These are phyloP conservation scores for Limnephilus rhombicus DNA, from an alignment of 2,888 invertebrate genomes.

Conservation along the genomic window DNA sequence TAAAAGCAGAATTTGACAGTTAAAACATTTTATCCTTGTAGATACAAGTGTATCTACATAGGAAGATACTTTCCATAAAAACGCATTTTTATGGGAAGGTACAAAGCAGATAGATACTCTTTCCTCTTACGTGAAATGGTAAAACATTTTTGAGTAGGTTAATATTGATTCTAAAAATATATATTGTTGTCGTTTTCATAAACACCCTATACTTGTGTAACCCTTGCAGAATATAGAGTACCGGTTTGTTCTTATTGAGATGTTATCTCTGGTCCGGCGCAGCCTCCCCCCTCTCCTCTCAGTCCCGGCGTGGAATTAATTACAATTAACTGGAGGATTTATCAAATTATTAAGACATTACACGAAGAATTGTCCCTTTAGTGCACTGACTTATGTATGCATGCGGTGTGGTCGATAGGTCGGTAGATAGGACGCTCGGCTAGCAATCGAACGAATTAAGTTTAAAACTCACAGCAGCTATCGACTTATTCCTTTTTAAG, in stretches of 20 bases:
- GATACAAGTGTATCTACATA: too few species aligned
- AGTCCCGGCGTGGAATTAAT: not conserved
- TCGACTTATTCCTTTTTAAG: too few species aligned
- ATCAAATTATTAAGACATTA: not conserved
- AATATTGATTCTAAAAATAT: too few species aligned
- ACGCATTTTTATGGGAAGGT: too few species aligned
- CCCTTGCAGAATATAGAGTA: conserved; percentile 7
- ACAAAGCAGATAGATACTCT: too few species aligned
- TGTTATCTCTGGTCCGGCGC: conserved; percentile 2
- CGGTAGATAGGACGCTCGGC: not conserved
- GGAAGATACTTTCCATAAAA: too few species aligned
- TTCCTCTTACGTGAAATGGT: too few species aligned
- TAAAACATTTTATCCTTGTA: too few species aligned
- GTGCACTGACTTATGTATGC: not conserved
- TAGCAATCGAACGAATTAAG: not conserved
- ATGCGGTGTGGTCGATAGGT: not conserved
- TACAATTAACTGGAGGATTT: not conserved
- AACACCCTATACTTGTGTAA: not conserved
- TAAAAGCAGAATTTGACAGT: too few species aligned
- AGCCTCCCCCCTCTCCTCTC: not conserved
- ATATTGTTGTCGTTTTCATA: too few species aligned
- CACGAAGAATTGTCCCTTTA: not conserved
- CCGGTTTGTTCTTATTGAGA: conserved; percentile 31
- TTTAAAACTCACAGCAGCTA: too few species aligned
- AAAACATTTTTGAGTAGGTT: too few species aligned